These are phyloP conservation scores for Ichneumoninae sp. DNA, from an alignment of 2,888 invertebrate genomes.

Conservation along the genomic window DNA sequence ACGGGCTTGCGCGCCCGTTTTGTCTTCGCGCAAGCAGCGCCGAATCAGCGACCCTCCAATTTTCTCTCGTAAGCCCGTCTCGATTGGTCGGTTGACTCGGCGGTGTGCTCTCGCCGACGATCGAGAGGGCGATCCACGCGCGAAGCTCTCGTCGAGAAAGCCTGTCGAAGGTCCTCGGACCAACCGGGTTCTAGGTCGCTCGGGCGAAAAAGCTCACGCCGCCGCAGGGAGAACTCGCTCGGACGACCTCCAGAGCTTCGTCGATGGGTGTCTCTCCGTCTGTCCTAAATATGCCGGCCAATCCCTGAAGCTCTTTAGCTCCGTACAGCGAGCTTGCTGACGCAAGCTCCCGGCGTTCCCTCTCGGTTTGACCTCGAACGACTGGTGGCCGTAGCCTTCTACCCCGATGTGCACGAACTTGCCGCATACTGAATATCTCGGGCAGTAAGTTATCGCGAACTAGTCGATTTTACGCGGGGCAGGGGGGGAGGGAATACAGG, in stretches of 20 bases:
- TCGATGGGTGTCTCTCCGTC: neutral
- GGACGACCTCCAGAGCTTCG: neutral
- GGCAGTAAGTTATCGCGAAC: slow-evolving; percentile 44
- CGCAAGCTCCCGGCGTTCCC: slow-evolving; percentile 23
- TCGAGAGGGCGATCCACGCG: neutral
- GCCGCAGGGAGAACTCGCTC: slow-evolving; percentile 10
- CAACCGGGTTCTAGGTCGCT: neutral
- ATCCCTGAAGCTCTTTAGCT: slow-evolving; percentile 18
- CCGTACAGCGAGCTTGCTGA: slow-evolving; percentile 8
- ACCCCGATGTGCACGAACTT: slow-evolving; percentile 15
- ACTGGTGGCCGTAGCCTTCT: slow-evolving; percentile 2
- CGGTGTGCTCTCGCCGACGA: neutral
- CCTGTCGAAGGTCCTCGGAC: neutral
- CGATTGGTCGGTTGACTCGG: neutral
- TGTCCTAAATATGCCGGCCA: slow-evolving; percentile 2
- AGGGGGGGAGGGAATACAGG: neutral
- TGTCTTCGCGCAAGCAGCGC: neutral
- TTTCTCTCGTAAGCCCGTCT: neutral
- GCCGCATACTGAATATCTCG: slow-evolving; percentile 38
- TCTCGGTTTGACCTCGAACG: slow-evolving; percentile 28
- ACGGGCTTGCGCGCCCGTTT: slow-evolving; percentile 36
- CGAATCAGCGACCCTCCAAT: neutral
- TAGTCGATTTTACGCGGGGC: slow-evolving; percentile 30
- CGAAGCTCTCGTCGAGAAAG: neutral
- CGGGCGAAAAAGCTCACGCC: neutral